Base-by-base conservation (phyloP, 2,888 invertebrate genomes). In the Hesperia comma region DNA sequence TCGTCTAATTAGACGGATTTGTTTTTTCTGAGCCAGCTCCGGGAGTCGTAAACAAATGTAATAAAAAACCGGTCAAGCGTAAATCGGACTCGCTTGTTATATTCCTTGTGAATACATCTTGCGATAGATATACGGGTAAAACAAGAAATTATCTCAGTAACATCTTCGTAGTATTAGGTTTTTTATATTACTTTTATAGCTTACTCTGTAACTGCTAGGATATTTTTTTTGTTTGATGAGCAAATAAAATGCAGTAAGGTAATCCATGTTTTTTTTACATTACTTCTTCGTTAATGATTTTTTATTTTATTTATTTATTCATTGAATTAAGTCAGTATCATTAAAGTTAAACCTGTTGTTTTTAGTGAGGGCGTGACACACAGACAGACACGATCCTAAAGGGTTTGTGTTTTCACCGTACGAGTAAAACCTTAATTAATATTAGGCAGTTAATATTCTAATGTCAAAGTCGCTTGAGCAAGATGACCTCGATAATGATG, bases 401-500 rank as follows among this genome's bases (percentile, higher is more conserved):
- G 43, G 43, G 15, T 43, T 15, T 7, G 10, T 49, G 19, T 49
- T 19, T 49, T 46, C 8, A 10, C 17, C 6, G 6, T 10, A 10
- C 3, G 19, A n/a, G n/a, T 46, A 19, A 19, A 46, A 49, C 19
- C 49, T 19, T 49, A 49, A 61, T 41, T 56, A 53, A 41, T 7
- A 56, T 56, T 60, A 51, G 40, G 62, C 57, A 66, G 60, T 66
- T 62, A 54, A 68, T 43, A 67, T 67, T 62, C 57, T 57, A 58
- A 62, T 68, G 33, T 68, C 33, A n/a, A 26, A 26, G 67, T 14
- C 57, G 40, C 57, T 17, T 49, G 12, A 32, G 15, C 67, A 61
- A 67, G 67, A 61, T 57, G 32, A 46, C 32, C 15, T 55, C 32
- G 41, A 61, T 46, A 56, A 17, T 56, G 17, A 56, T 37, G 41